Conservation (phyloP, 2,797 vertebrate genomes). For the Monodelphis domestica region DNA sequence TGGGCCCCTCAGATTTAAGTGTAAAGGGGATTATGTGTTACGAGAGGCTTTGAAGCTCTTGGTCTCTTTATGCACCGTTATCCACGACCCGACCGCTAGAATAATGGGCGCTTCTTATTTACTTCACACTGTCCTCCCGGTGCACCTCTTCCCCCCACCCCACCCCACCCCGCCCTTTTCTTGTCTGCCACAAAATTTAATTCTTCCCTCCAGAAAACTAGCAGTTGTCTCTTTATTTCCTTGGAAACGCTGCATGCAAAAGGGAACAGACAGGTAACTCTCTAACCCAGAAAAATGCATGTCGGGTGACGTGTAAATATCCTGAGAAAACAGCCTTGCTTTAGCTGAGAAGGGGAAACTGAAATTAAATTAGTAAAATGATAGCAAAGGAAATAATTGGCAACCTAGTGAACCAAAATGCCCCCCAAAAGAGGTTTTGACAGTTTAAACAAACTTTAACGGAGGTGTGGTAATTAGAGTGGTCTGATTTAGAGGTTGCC, state of each 20-base stretch:
- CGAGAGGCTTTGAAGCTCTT: not conserved
- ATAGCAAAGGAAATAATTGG: not conserved
- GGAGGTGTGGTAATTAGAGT: not conserved
- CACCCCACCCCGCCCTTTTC: not conserved
- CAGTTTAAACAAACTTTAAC: not conserved
- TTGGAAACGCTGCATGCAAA: not conserved
- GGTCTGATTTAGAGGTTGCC: not conserved
- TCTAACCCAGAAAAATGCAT: not conserved
- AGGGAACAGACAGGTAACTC: not conserved
- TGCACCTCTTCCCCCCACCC: too few relatives aligned
- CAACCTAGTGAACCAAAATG: not conserved
- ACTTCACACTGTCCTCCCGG: not conserved
- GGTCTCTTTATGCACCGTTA: not conserved
- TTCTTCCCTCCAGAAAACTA: not conserved
- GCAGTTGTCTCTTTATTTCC: not conserved
- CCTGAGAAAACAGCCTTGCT: not conserved
- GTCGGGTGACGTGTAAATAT: not conserved
- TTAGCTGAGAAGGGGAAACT: not conserved
- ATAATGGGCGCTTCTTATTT: not conserved
- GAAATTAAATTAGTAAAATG: not conserved
- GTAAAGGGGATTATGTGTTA: not conserved
- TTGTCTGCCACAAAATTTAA: not conserved
- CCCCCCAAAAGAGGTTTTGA: not conserved
- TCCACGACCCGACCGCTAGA: accelerated
- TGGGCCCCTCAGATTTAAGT: not conserved